Base-by-base conservation (phyloP, 1,140 invertebrate genomes). In the Neotoxoptera formosana region DNA sequence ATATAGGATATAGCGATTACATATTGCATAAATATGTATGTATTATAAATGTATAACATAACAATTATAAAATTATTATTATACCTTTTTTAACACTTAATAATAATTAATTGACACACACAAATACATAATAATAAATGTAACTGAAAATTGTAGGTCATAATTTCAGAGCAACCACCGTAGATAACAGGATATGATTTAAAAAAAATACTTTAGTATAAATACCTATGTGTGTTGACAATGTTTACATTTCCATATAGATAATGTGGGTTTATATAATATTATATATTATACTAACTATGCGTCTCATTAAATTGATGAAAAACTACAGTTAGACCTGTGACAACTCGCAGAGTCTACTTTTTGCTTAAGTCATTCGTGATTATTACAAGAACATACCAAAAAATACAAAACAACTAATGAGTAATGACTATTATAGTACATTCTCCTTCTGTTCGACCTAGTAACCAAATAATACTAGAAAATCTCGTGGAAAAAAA, bases 401-500 rank as follows among this genome's bases (percentile, higher is more conserved):
- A 87, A 87, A 30, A 87, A 17, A 48, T 47, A 87, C 30, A 34
- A 84, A 48, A 88, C 34, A 53, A 88, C 17, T 47, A 7, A 41
- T 41, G 41, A 6, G n/a, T 34, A 11, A 56, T 41, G 34, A 89
- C 34, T 36, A 89, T 56, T 36, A 36, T 89, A 56, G 53, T 36
- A 4, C 53, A 41, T 90, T 41, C 9, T 41, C 3, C 34, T 56
- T 41, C 53, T 34, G 34, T 90, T 48, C n/a, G 60, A 76, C 60
- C 90, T 91, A 76, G 60, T 91, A 91, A 76, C 30, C 41, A 91
- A 91, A 91, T 91, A 86, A 60, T 25, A 47, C 67, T 91, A 20
- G 30, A 41, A 48, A 67, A 41, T 47, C 11, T 91, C n/a, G 9
- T 41, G 20, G 4, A 20, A 91, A 76, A 47, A 91, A 91, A 7